Evolutionary conservation across 2,113 vertebrate genomes (phyloP).

Genomic region (Mirza zaza): DNA sequence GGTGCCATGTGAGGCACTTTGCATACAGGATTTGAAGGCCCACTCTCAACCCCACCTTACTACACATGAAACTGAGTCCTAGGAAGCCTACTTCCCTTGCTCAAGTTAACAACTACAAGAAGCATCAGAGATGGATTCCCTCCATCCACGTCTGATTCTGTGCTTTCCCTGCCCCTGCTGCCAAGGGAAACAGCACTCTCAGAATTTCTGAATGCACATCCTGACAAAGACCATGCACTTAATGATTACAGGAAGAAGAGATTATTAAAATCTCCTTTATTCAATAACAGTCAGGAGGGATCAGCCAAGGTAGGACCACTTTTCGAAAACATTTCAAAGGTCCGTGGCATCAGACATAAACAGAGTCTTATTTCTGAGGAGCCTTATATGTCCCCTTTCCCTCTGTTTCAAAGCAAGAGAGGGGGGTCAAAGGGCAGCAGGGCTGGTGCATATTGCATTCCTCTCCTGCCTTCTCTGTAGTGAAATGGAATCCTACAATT

Average conservation of each 20-base stretch:
- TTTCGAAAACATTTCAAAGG: not conserved
- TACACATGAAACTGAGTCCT: not conserved
- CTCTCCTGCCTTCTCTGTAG: not conserved
- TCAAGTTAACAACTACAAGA: not conserved
- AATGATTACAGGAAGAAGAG: not conserved
- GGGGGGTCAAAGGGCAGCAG: too few relatives aligned
- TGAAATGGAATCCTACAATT: not conserved
- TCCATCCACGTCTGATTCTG: not conserved
- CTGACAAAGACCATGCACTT: not conserved
- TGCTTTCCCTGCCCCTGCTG: not conserved
- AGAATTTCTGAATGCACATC: not conserved
- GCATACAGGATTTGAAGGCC: rapidly evolving
- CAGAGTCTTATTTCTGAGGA: too few relatives aligned
- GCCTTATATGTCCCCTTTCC: not conserved
- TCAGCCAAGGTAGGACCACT: not conserved
- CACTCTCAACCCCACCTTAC: not conserved
- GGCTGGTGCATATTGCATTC: rapidly evolving
- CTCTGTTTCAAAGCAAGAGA: not conserved
- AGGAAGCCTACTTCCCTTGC: not conserved
- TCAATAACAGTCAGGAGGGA: not conserved
- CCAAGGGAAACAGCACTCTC: not conserved
- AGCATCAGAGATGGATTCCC: rapidly evolving
- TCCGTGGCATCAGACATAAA: not conserved
- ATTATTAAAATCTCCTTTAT: not conserved
- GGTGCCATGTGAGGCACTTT: rapidly evolving